These are phyloP conservation scores for Hylaeus volcanicus DNA, from an alignment of 1,140 invertebrate genomes.

Conservation along the genomic window DNA sequence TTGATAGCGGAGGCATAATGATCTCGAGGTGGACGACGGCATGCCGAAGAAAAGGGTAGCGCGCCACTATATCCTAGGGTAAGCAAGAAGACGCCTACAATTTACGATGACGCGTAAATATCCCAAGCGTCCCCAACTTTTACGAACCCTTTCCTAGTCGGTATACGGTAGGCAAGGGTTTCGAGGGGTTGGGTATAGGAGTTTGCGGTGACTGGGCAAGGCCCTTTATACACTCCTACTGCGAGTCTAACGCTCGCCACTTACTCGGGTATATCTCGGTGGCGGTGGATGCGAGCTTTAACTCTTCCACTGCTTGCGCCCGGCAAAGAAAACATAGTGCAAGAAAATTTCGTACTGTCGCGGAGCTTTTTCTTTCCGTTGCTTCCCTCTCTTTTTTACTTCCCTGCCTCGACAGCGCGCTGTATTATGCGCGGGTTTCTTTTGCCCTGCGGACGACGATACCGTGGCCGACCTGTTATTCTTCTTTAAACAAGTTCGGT, in stretches of 20 bases:
- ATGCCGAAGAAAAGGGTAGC: constrained; percentile 51
- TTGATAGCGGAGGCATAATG: constrained; percentile 56
- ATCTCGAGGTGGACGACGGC: constrained; percentile 36
- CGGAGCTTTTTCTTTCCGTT: constrained; percentile 33
- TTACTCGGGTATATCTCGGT: constrained; percentile 70
- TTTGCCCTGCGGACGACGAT: constrained; percentile 9
- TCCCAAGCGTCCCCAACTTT: constrained; percentile 68
- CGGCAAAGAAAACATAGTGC: constrained; percentile 70
- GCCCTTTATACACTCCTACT: constrained; percentile 73
- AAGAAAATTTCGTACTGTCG: constrained; percentile 68
- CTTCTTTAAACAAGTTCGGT: background rate
- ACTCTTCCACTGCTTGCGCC: constrained; percentile 69
- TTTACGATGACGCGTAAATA: constrained; percentile 73
- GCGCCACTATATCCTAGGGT: constrained; percentile 55
- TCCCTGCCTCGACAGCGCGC: background rate
- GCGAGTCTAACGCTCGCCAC: constrained; percentile 63
- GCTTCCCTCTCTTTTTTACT: constrained; percentile 13
- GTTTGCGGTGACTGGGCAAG: constrained; percentile 72
- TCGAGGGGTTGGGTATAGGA: constrained; percentile 41
- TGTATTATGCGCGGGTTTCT: constrained; percentile 51
- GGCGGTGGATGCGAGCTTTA: constrained; percentile 61
- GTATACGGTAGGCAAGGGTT: constrained; percentile 17
- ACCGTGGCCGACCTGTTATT: background rate
- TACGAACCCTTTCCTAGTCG: constrained; percentile 66
- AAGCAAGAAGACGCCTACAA: constrained; percentile 65